Base-by-base conservation (phyloP, 1,140 invertebrate species). In the Campoletis sonorensis region DNA sequence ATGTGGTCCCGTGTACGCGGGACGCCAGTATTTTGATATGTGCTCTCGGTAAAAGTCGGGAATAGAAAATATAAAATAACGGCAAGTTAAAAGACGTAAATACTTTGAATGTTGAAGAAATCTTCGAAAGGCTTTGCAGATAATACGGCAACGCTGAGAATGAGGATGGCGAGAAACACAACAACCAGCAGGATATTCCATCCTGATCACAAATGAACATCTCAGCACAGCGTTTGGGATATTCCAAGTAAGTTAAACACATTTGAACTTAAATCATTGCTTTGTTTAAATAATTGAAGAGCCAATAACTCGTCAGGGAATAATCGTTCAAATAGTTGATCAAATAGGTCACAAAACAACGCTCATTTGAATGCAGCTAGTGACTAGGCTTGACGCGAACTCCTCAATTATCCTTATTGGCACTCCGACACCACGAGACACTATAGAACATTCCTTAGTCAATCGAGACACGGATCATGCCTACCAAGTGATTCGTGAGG, bases 201-300 rank as follows among this genome's bases (percentile, higher is more conserved):
- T 81, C 79, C 86, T 86, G 85, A 84, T 86, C 86, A 89, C 88
- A 88, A 90, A 90, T 90, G 89, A 89, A 89, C 87, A 90, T 87
- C 88, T 90, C 86, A 87, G 89, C 86, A 90, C 90, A 90, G 90
- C 87, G 87, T 88, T 90, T 87, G 88, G 89, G 85, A 89, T 90
- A 90, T 88, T 90, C 89, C 90, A 91, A 91, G 90, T 91, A 88
- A 90, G 90, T 91, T 86, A 27, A 13, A 26, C 15, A 26, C 45
- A 54, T 18, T 18, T 18, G 0, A 37, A 18, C 33, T 40, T 72
- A 26, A 72, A 2, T 33, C 16, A 21, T 72, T 21, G 40, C 1
- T 72, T 11, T 26, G 21, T 11, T 37, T 40, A n/a, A 37, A 37
- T 11, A 10, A 33, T 16, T 21, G 3, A 5, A 40, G 4, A 72